These are phyloP conservation scores for Melinopterus prodromus DNA, from an alignment of 2,888 invertebrate species.

Conservation along the genomic window DNA sequence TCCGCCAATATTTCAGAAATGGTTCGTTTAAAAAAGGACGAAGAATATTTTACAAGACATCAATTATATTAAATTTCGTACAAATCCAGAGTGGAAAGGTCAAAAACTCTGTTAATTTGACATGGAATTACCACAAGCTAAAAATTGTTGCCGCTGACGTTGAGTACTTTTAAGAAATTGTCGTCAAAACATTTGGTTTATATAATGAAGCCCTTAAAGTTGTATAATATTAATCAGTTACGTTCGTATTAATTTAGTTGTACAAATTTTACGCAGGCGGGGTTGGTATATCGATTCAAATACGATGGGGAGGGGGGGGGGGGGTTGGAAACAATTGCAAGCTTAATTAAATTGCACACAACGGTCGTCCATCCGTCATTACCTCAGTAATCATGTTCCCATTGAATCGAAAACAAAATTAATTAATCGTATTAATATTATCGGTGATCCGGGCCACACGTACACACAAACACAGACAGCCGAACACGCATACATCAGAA, in stretches of 20 bases:
- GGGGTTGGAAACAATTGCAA: background rate
- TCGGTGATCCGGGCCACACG: background rate
- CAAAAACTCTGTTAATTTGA: too few species aligned
- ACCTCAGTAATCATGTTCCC: background rate
- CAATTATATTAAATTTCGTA: too few species aligned
- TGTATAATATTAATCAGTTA: background rate
- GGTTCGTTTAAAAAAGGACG: too few species aligned
- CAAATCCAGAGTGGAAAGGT: too few species aligned
- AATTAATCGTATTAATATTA: conserved; percentile 27
- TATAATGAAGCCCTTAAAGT: background rate
- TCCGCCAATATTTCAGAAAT: too few species aligned
- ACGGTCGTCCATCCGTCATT: background rate
- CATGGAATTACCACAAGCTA: too few species aligned
- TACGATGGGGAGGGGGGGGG: background rate
- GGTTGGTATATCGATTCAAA: background rate
- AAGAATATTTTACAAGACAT: too few species aligned
- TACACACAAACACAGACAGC: background rate
- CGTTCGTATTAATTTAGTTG: background rate
- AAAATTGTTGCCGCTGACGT: too few species aligned
- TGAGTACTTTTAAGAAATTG: too few species aligned
- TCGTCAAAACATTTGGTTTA: too few species aligned
- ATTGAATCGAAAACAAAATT: conserved; percentile 16
- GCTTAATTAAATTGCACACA: background rate
- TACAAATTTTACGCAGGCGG: background rate
- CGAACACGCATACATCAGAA: background rate